phyloP scores from a whole-genome alignment of 2,797 vertebrate species.

The Euphonia xanthogaster region DNA sequence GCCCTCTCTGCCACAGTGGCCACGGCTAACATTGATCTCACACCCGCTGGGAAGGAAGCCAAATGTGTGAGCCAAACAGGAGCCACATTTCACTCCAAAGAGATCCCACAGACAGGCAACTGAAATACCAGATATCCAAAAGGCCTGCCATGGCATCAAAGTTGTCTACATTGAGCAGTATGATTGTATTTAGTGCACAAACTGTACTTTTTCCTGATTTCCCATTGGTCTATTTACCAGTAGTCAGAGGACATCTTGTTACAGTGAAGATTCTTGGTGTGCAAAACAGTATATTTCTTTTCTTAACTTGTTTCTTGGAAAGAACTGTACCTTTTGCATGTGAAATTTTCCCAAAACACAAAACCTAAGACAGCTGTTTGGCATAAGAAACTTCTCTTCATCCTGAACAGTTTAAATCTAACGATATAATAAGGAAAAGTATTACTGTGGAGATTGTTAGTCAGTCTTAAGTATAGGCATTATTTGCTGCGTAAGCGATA shows the following conservation, averaged over 20 bases:
- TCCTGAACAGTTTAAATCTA: neutral
- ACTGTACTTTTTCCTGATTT: neutral
- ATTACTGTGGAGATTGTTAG: neutral
- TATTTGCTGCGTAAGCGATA: neutral
- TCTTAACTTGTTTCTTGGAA: neutral
- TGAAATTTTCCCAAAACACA: neutral
- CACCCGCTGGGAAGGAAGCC: neutral
- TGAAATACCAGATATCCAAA: neutral
- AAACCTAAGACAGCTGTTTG: neutral
- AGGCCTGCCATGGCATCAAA: neutral
- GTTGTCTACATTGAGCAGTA: neutral
- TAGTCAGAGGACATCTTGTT: neutral
- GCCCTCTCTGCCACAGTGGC: neutral
- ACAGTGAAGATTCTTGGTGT: neutral
- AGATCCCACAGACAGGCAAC: neutral
- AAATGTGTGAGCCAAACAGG: neutral
- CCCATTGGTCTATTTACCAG: neutral
- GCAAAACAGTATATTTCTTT: neutral
- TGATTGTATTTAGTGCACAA: neutral
- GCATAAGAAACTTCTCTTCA: neutral
- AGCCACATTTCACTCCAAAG: neutral
- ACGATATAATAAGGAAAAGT: neutral
- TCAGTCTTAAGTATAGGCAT: neutral
- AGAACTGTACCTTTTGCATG: neutral
- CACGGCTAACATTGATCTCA: neutral